Conservation (phyloP, 2,888 invertebrate species). For the Maniola hyperantus region DNA sequence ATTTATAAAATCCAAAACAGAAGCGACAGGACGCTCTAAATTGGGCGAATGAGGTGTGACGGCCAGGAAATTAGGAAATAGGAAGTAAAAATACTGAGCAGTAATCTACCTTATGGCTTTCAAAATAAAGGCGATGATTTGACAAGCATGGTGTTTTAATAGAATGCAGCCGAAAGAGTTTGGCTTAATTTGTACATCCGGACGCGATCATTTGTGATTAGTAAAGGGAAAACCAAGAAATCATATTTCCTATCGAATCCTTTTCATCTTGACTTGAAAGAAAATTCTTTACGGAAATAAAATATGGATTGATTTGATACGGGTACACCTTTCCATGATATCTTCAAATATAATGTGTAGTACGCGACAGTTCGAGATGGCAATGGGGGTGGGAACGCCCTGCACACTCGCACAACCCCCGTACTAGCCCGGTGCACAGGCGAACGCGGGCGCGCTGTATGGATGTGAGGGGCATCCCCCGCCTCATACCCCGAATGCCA, state of each 20-base stretch:
- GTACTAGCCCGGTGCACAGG: too few species aligned
- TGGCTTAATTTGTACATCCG: constrained; percentile 51
- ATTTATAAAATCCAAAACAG: constrained; percentile 41
- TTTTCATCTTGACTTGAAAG: constrained; percentile 39
- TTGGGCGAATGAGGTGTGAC: constrained; percentile 57
- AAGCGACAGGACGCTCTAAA: constrained; percentile 51
- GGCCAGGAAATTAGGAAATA: constrained; percentile 69
- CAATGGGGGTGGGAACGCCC: too few species aligned
- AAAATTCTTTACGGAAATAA: constrained; percentile 5
- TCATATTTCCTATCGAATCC: constrained; percentile 39
- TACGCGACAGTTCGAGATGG: too few species aligned
- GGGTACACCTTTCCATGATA: not conserved
- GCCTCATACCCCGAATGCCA: too few species aligned
- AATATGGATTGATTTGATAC: not conserved
- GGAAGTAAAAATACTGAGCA: constrained; percentile 45
- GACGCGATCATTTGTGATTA: constrained; percentile 47
- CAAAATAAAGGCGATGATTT: constrained; percentile 31
- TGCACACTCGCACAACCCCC: too few species aligned
- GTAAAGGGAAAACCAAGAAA: constrained; percentile 29
- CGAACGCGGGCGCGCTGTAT: too few species aligned
- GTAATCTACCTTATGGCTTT: constrained; percentile 36
- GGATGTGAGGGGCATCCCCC: too few species aligned
- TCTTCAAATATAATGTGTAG: not conserved
- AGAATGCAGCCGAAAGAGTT: constrained; percentile 38
- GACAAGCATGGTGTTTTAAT: constrained; percentile 26